Conservation (phyloP, 2,113 vertebrate species). For the Cyrtonyx montezumae region DNA sequence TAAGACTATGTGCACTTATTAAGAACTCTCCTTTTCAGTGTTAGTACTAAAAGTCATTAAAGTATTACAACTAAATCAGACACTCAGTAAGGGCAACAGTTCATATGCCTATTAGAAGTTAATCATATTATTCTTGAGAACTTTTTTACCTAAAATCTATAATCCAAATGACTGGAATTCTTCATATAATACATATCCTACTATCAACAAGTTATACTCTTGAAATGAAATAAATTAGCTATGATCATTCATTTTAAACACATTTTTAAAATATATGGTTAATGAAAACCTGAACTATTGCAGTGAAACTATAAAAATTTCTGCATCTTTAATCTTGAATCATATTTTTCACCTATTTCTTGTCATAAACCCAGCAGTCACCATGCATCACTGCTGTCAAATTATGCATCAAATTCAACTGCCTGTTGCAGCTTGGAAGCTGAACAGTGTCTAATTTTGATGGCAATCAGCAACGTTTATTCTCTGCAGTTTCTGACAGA, state of each 20-base stretch:
- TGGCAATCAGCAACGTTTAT: neutral
- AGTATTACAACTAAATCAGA: neutral
- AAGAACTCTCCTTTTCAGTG: neutral
- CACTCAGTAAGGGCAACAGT: conserved; percentile 2
- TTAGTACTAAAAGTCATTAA: neutral
- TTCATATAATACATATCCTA: neutral
- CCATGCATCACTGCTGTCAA: neutral
- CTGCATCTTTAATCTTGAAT: neutral
- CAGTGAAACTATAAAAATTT: neutral
- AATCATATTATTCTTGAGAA: conserved; percentile 15
- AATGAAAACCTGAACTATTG: neutral
- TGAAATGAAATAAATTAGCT: neutral
- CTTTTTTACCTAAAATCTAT: conserved; percentile 22
- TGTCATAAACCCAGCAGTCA: neutral
- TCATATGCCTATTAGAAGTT: conserved; percentile 1
- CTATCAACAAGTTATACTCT: neutral
- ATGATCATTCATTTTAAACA: neutral
- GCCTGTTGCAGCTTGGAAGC: neutral
- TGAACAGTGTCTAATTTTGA: neutral
- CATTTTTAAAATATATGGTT: neutral
- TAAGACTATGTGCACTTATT: neutral
- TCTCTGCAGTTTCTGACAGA: neutral
- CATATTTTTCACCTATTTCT: neutral
- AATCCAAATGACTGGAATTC: neutral
- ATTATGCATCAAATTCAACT: neutral